Conservation (phyloP, 1,140 invertebrate genomes). For the Daktulosphaira vitifoliae region DNA sequence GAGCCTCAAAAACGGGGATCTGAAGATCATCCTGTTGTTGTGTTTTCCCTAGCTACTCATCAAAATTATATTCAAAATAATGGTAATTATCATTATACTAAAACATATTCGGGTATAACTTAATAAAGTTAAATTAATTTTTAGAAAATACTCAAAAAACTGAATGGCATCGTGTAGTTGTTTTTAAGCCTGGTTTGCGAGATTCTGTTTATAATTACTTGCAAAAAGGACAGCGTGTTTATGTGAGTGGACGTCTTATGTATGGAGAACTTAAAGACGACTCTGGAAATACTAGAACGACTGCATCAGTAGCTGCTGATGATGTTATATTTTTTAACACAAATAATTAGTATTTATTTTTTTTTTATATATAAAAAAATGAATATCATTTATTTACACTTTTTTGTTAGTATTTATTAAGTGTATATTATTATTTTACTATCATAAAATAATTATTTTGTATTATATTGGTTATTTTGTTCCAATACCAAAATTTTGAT, state of each 20-base stretch:
- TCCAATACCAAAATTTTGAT: too few species aligned
- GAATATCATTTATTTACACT: too few species aligned
- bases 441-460: too few species aligned
- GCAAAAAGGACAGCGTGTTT: slow-evolving; percentile 76
- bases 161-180: slow-evolving; percentile 82
- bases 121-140: background rate
- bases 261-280: slow-evolving; percentile 79
- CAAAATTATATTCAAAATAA: slow-evolving; percentile 63
- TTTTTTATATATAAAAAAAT: too few species aligned
- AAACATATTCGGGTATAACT: too few species aligned
- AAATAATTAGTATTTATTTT: background rate
- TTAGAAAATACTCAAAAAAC: slow-evolving; percentile 57
- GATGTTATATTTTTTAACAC: slow-evolving; percentile 69
- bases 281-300: slow-evolving; percentile 57
- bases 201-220: slow-evolving; percentile 68
- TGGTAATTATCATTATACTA: too few species aligned
- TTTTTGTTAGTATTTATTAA: too few species aligned
- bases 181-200: slow-evolving; percentile 74
- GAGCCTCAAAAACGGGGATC: slow-evolving; percentile 77
- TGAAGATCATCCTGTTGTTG: slow-evolving; percentile 71
- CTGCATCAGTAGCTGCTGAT: slow-evolving; percentile 75
- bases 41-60: slow-evolving; percentile 85
- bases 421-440: too few species aligned
- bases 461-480: too few species aligned
- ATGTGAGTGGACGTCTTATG: slow-evolving; percentile 70